A percentile compares a stretch with the other conserved stretches of the same genome.
phyloP scores from a whole-genome alignment of 2,888 invertebrate genomes.

The Philopedon plagiatum region DNA sequence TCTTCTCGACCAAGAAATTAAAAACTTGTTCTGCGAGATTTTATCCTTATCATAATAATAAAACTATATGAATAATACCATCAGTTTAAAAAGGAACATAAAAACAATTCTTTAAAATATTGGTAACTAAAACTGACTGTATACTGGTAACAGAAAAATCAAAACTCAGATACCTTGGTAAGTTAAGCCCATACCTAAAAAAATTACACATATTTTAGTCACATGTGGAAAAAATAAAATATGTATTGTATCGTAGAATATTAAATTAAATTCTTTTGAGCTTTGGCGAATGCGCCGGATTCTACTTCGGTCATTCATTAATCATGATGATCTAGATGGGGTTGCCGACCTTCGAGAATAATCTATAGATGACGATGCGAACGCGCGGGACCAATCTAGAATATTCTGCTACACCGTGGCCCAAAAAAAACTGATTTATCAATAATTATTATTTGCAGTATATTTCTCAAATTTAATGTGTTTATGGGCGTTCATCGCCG shows the following conservation, averaged over 20 bases:
- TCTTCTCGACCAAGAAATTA: too few relatives aligned
- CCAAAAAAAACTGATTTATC: neutral
- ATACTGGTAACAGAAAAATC: neutral
- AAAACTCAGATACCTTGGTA: neutral
- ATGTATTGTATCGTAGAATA: neutral
- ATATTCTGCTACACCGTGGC: neutral
- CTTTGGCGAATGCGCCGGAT: neutral
- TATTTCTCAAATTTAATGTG: too few relatives aligned
- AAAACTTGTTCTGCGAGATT: neutral
- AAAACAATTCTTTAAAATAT: neutral
- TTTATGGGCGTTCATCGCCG: too few relatives aligned
- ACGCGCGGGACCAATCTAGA: neutral
- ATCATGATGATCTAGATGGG: neutral
- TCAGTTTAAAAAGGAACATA: neutral
- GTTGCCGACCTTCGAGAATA: neutral
- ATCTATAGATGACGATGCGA: too few relatives aligned
- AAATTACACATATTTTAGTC: too few relatives aligned
- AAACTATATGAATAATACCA: neutral
- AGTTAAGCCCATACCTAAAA: neutral
- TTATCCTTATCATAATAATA: neutral
- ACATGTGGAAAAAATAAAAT: neutral
- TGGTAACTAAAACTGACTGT: neutral
- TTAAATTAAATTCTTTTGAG: neutral
- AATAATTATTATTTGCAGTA: too few relatives aligned
- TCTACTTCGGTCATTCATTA: neutral